Base-by-base conservation (phyloP, 2,113 vertebrate genomes). In the Miniopterus natalensis region DNA sequence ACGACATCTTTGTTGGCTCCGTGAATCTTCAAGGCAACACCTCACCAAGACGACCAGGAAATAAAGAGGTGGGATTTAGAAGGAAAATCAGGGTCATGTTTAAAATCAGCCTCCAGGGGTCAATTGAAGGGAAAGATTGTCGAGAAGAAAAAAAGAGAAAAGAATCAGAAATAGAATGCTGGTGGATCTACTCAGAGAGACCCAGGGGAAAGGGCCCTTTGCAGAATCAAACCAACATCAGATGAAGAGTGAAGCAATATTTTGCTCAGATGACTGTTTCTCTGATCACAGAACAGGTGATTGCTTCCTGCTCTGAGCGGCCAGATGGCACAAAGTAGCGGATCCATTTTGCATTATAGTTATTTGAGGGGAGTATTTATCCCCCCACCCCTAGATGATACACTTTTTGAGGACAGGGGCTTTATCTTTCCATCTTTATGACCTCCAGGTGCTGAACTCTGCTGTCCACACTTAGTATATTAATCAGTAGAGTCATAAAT, bases 1-100 rank as follows among this genome's bases (percentile, higher is more conserved):
- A 8, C n/a, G 12, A n/a, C n/a, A 66, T 86, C n/a, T 47, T 7
- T 66, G 65, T 36, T 14, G 55, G 53, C 5, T 95, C 73, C 36
- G 20, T 47, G 17, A 65, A 42, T 42, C 61, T 75, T 81, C 75
- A 77, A 84, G 3, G 61, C 29, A 77, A 65, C 1, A 57, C 36
- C 57, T 88, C 11, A 45, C 20, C 12, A 15, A 85, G 29, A 61
- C n/a, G 87, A 81, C 17, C 15, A 78, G 29, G n/a, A 89, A 65
- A 68, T 74, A 49, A 53, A 63, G 31, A 96, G 20, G 40, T 75
- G 5, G 45, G 42, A 84, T 66, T 93, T 40, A 80, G 78, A 71
- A 92, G 91, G 83, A 94, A 85, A 87, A 23, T 61, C n/a, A 45
- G 29, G 18, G 55, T 74, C 36, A 8, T 10, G 8, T 73, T 68